Base-by-base conservation (phyloP, 2,888 invertebrate species). In the Mechanitis mazaeus region DNA sequence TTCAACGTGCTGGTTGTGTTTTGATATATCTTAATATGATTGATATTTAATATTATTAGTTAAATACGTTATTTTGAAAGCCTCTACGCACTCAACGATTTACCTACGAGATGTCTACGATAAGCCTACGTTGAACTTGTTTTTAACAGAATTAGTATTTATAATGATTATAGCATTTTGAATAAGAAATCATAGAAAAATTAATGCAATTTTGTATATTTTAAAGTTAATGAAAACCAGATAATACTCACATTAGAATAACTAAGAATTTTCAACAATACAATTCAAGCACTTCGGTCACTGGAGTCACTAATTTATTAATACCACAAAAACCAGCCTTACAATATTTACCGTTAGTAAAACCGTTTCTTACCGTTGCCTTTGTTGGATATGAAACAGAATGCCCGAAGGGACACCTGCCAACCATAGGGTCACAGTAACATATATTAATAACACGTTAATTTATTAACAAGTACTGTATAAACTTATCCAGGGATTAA, bases 401-500 rank as follows among this genome's bases (percentile, higher is more conserved):
- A 73, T 71, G 76, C 81, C 87, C 84, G 70, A 75, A 79, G 88
- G 84, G 87, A 86, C 89, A 87, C 85, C 87, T 87, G 85, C 82
- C 83, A 78, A 78, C 81, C 81, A 79, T 80, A 77, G 80, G 85
- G 84, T 83, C 87, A 83, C 85, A 84, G 76, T 81, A 85, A 82
- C 87, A 89, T 87, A 88, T 90, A 90, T 89, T 90, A 90, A 90
- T 90, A 90, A 88, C 86, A 80, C 84, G 83, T 84, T 89, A 89
- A 90, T 89, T 88, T 88, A 89, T 88, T 87, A 90, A 88, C 88
- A 84, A 87, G 83, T 83, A 82, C 83, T 89, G 89, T 89, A n/a
- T n/a, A n/a, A n/a, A n/a, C n/a, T 88, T 90, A 88, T 87, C 86
- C 87, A 81, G 83, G 86, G 89, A 89, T 90, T 88, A 89, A 84